These are phyloP conservation scores for Scolopax mira DNA, from an alignment of 2,113 vertebrate genomes.

Conservation along the genomic window DNA sequence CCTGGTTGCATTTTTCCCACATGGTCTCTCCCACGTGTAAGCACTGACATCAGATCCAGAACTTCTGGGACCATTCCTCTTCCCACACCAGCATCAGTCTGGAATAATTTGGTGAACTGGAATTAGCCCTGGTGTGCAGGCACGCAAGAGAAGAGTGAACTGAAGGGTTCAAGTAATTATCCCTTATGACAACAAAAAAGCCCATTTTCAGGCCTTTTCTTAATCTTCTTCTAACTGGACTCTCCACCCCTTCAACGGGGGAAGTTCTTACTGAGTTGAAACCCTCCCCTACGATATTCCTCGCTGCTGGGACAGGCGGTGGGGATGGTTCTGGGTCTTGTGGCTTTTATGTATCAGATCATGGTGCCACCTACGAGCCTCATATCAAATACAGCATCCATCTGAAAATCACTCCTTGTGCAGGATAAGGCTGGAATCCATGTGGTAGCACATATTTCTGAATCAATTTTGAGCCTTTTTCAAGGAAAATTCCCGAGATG, in stretches of 20 bases:
- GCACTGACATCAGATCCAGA: not conserved
- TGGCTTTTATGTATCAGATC: not conserved
- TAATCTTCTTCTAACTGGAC: not conserved
- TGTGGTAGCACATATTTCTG: not conserved
- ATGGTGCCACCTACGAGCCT: not conserved
- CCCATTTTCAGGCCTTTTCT: not conserved
- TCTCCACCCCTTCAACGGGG: not conserved
- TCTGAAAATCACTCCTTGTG: not conserved
- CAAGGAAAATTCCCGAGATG: not conserved
- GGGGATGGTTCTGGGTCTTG: not conserved
- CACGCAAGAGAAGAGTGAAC: fast-evolving
- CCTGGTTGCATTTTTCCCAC: not conserved
- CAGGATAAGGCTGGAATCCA: not conserved
- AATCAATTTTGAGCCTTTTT: not conserved
- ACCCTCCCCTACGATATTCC: not conserved
- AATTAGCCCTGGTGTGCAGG: not conserved
- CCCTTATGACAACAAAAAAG: not conserved
- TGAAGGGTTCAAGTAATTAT: not conserved
- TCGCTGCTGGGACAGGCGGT: not conserved
- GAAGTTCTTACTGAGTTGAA: not conserved
- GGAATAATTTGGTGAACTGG: not conserved
- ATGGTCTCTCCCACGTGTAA: not conserved
- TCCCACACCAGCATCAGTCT: fast-evolving
- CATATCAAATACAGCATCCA: not conserved
- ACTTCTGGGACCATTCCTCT: not conserved